phyloP scores from a whole-genome alignment of 2,797 vertebrate species.

The Pseudochromis fuscus region DNA sequence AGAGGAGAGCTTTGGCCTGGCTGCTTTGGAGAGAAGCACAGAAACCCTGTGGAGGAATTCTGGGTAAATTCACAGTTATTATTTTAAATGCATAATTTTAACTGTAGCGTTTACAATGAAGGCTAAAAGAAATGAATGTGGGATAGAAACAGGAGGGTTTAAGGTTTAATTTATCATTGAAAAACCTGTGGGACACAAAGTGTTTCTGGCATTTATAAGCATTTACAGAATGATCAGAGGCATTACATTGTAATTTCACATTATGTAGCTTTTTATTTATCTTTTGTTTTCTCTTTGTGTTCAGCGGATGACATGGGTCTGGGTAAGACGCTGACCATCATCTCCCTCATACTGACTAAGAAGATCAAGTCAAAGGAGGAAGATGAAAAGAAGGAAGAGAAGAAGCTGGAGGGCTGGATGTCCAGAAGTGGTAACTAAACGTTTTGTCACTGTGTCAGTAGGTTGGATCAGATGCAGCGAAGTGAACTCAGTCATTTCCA shows the following conservation, averaged over 20 bases:
- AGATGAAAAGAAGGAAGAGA: slow-evolving; percentile 72
- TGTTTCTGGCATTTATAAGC: no score
- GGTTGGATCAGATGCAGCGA: neutral
- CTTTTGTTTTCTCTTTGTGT: neutral
- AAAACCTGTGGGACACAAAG: no score
- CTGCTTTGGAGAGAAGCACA: slow-evolving; percentile 95
- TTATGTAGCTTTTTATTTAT: neutral
- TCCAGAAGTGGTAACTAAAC: slow-evolving; percentile 85
- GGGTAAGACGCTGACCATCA: slow-evolving; percentile 96
- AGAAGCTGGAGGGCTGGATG: slow-evolving; percentile 82
- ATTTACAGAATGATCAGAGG: neutral
- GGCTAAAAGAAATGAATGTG: no score
- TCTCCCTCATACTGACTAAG: slow-evolving; percentile 90
- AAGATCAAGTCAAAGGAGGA: slow-evolving; percentile 80
- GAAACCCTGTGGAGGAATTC: slow-evolving; percentile 93
- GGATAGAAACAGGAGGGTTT: no score
- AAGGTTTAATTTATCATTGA: no score
- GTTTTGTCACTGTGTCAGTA: neutral
- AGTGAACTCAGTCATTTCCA: neutral
- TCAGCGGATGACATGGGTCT: slow-evolving; percentile 98
- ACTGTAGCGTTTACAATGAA: neutral
- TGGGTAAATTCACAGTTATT: slow-evolving; percentile 84
- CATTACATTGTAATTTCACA: neutral
- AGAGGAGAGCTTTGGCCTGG: slow-evolving; percentile 93
- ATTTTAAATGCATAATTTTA: no score